Conservation (phyloP, 2,888 invertebrate genomes). For the Drosophila algonquin region DNA sequence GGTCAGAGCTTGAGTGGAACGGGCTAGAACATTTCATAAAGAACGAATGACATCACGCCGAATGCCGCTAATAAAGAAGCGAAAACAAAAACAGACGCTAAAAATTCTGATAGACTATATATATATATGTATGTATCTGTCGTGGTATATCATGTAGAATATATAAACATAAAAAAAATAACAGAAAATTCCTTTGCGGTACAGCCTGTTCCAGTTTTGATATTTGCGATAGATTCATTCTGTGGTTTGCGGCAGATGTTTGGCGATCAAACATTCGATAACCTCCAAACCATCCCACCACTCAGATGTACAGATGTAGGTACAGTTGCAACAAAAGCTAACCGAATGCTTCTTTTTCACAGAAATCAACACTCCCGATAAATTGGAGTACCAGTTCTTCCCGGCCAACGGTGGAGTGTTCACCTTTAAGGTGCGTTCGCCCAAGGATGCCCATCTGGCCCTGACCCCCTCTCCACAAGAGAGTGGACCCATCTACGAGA, state of each 20-base stretch:
- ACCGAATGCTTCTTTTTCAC: slow-evolving; percentile 50
- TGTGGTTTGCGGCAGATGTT: slow-evolving; percentile 24
- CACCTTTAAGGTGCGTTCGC: slow-evolving; percentile 91
- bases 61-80: slow-evolving; percentile 32
- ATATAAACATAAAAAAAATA: slow-evolving; percentile 26
- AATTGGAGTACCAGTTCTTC: slow-evolving; percentile 92
- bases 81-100: slow-evolving; percentile 47
- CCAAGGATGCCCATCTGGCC: slow-evolving; percentile 94
- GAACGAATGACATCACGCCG: slow-evolving; percentile 67
- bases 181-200: slow-evolving; percentile 6
- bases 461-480: slow-evolving; percentile 89
- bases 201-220: slow-evolving; percentile 9
- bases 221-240: slow-evolving; percentile 16
- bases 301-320: background rate
- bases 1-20: slow-evolving; percentile 32
- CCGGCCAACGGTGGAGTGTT: slow-evolving; percentile 88
- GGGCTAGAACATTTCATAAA: slow-evolving; percentile 27
- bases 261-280: slow-evolving; percentile 12
- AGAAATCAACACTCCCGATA: slow-evolving; percentile 92
- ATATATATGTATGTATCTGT: background rate
- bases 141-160: background rate
- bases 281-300: slow-evolving; percentile 24
- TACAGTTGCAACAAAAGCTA: slow-evolving; percentile 23
- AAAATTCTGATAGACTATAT: slow-evolving; percentile 22
- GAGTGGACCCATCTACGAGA: slow-evolving; percentile 91